Percentiles rank a stretch among this genome's conserved stretches.
These are phyloP conservation scores for Plebejus argus DNA, from an alignment of 2,888 invertebrate species.

Conservation along the genomic window DNA sequence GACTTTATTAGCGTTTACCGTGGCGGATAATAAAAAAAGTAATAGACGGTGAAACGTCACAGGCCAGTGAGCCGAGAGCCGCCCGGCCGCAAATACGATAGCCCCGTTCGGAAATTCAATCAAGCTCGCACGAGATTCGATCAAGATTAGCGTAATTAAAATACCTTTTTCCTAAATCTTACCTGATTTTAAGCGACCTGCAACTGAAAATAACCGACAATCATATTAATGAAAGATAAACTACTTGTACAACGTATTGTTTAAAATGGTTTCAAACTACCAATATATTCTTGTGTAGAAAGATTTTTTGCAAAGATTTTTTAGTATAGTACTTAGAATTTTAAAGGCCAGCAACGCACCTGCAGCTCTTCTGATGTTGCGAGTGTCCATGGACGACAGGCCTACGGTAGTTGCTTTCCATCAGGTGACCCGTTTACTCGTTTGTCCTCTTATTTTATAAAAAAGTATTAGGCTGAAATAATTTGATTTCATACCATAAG, in stretches of 20 bases:
- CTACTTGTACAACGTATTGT: too few relatives aligned
- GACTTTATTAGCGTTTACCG: conserved; percentile 73
- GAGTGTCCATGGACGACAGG: too few relatives aligned
- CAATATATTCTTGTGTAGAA: too few relatives aligned
- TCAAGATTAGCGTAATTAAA: conserved; percentile 78
- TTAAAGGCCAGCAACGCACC: too few relatives aligned
- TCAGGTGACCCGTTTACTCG: too few relatives aligned
- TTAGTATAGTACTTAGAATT: too few relatives aligned
- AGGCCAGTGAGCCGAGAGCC: conserved; percentile 69
- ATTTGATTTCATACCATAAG: not conserved
- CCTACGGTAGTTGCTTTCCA: too few relatives aligned
- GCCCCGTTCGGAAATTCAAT: conserved; percentile 76
- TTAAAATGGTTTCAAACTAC: too few relatives aligned
- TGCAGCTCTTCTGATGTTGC: too few relatives aligned
- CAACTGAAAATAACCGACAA: not conserved
- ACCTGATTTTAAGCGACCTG: conserved; percentile 29
- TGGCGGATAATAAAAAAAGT: conserved; percentile 69
- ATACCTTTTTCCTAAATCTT: conserved; percentile 62
- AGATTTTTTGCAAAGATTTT: too few relatives aligned
- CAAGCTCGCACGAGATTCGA: conserved; percentile 74
- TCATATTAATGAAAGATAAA: not conserved
- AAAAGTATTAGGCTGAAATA: not conserved
- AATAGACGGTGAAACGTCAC: conserved; percentile 71
- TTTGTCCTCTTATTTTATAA: too few relatives aligned
- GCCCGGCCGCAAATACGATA: conserved; percentile 68